phyloP scores from a whole-genome alignment of 1,140 invertebrate species.

The Lanistes nyassanus region DNA sequence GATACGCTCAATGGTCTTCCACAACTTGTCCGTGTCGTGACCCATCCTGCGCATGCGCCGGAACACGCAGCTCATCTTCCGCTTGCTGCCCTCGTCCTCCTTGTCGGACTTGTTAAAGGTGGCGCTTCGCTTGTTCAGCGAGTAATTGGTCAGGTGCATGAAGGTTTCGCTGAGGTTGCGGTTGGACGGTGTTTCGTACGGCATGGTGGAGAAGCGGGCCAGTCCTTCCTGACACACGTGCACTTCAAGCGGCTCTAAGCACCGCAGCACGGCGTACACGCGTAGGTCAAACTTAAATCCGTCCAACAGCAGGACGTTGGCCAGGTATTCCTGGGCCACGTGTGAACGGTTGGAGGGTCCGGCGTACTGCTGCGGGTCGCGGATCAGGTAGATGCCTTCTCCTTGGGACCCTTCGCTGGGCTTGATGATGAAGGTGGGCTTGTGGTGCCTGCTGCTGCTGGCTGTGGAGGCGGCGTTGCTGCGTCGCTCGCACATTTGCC shows the following conservation, averaged over 20 bases:
- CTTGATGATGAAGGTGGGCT: constrained; percentile 69
- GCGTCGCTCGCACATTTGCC: not conserved
- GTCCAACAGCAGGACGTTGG: constrained; percentile 68
- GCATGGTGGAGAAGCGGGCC: constrained; percentile 68
- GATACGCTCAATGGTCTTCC: constrained; percentile 67
- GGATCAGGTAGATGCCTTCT: constrained; percentile 69
- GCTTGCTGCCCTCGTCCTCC: constrained; percentile 68
- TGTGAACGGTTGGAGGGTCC: constrained; percentile 44
- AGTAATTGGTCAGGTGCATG: constrained; percentile 71
- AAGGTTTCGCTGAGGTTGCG: constrained; percentile 67
- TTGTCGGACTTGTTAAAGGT: constrained; percentile 67
- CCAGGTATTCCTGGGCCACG: constrained; percentile 69
- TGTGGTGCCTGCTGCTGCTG: constrained; percentile 46
- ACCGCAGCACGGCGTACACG: constrained; percentile 68
- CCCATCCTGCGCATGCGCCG: constrained; percentile 63
- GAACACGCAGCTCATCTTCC: constrained; percentile 68
- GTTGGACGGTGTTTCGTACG: constrained; percentile 63
- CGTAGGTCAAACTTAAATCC: constrained; percentile 70
- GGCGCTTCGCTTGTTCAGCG: constrained; percentile 68
- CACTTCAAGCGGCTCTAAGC: constrained; percentile 68
- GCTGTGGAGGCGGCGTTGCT: not conserved
- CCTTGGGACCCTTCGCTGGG: constrained; percentile 70
- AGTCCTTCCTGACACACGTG: constrained; percentile 69
- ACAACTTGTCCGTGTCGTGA: constrained; percentile 61
- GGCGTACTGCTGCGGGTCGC: constrained; percentile 61